Evolutionary conservation across 2,797 vertebrate genomes (phyloP), one percentile per base, ranked within the genome.

Genomic region (Acropternis orthonyx): DNA sequence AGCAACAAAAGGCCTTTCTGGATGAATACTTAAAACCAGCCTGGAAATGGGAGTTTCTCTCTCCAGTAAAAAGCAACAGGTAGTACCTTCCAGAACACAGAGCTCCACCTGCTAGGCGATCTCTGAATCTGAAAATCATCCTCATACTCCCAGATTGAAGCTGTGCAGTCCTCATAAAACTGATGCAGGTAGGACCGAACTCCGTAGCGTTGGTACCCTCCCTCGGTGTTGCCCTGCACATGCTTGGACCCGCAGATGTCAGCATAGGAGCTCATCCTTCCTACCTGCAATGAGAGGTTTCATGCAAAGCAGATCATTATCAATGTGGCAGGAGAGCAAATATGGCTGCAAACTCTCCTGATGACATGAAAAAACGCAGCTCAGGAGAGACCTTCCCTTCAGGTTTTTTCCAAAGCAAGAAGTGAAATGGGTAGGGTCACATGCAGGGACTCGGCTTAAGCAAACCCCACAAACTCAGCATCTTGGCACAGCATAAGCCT

Each of bases 81-180:
- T 17, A 71, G n/a, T 97, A 99, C 99, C 99, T 99, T 99, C 99
- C 99, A 99, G 98, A 99, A 98, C 43, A 98, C 97, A 97, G 99
- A 99, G 99, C 98, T 99, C 99, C 99, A 99, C 98, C 98, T 98
- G 96, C 98, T 99, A 23, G 99, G 99, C 72, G 99, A 99, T 98
- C 99, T 99, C 99, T 99, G 99, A 97, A 99, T 99, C 99, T 99
- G 99, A 98, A 99, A 99, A 98, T 99, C 99, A 97, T 99, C 99
- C 93, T 99, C 99, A 90, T 99, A 98, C 97, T 99, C 99, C 99
- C 99, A 99, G 97, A 99, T 99, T 7, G 99, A 99, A 97, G 99
- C 98, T n/a, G 99, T 99, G 97, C 99, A 99, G 97, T 99, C 99
- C 97, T 99, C 99, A 71, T 99, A 99, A 96, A 99, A 99, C 98